phyloP scores from a whole-genome alignment of 2,113 vertebrate species.

The Neomonachus schauinslandi region DNA sequence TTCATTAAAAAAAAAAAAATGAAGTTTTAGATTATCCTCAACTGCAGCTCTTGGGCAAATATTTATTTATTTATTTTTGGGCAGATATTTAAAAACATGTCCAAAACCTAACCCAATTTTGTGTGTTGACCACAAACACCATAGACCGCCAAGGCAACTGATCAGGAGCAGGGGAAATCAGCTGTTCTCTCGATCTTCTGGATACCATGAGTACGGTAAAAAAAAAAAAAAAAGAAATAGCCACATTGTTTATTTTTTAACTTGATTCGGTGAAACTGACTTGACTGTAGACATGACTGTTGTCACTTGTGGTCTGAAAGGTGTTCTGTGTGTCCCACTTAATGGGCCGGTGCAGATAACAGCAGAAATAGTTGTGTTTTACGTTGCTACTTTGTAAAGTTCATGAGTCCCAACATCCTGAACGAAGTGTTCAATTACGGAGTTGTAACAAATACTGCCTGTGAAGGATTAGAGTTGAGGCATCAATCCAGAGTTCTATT shows the following conservation, averaged over 20 bases:
- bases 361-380: slow-evolving; percentile 19
- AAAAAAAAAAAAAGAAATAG: background rate
- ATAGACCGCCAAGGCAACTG: background rate
- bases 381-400: background rate
- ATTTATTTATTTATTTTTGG: background rate
- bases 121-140: background rate
- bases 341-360: background rate
- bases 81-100: background rate
- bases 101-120: slow-evolving; percentile 3
- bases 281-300: background rate
- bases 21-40: background rate
- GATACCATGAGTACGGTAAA: background rate
- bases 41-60: background rate
- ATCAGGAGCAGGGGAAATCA: background rate
- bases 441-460: background rate
- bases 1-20: slow-evolving; percentile 10
- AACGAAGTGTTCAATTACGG: background rate
- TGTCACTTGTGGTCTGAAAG: slow-evolving; percentile 34
- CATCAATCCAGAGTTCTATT: slow-evolving; percentile 22
- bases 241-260: slow-evolving; percentile 39
- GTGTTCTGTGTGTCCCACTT: background rate
- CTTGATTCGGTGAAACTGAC: background rate
- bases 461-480: background rate
- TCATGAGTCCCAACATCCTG: background rate
- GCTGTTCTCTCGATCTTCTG: background rate